Evolutionary conservation across 2,888 invertebrate genomes (phyloP).

Genomic region (Tubulanus polymorphus): DNA sequence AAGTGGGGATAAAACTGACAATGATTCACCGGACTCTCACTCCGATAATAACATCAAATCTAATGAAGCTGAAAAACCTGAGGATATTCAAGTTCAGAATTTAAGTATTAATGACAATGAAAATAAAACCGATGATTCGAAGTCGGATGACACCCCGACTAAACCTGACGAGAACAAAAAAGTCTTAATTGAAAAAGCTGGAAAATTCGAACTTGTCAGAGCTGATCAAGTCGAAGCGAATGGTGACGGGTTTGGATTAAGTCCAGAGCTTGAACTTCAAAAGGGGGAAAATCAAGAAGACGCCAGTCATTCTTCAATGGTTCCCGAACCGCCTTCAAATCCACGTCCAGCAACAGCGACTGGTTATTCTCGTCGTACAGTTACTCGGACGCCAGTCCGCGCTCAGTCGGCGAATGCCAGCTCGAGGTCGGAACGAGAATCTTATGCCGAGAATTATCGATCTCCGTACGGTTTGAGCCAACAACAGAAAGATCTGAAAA

Average conservation of each 20-base stretch:
- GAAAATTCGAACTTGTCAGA: constrained; percentile 42
- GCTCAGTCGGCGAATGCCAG: constrained; percentile 30
- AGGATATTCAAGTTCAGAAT: not conserved
- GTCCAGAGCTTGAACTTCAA: too few relatives aligned
- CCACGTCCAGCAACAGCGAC: constrained; percentile 37
- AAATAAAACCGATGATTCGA: not conserved
- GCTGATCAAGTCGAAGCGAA: constrained; percentile 38
- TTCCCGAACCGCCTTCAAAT: constrained; percentile 29
- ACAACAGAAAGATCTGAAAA: constrained; percentile 22
- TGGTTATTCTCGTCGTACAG: constrained; percentile 12
- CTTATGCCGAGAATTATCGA: constrained; percentile 28
- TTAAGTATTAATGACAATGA: not conserved
- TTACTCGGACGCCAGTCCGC: constrained; percentile 24
- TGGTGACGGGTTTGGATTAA: constrained; percentile 19
- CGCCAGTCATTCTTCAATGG: not conserved
- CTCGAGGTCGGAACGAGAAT: constrained; percentile 10
- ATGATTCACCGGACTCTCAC: constrained; percentile 20
- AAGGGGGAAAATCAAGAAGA: constrained; percentile 9
- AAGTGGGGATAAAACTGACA: constrained; percentile 3
- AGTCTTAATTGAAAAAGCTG: constrained; percentile 45
- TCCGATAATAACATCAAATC: constrained; percentile 14
- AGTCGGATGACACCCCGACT: constrained; percentile 4
- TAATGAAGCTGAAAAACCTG: not conserved
- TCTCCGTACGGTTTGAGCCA: constrained; percentile 44
- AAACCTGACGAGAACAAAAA: constrained; percentile 28